These are phyloP conservation scores for Corydoras sp. DNA, from an alignment of 2,113 vertebrate genomes.

Conservation along the genomic window DNA sequence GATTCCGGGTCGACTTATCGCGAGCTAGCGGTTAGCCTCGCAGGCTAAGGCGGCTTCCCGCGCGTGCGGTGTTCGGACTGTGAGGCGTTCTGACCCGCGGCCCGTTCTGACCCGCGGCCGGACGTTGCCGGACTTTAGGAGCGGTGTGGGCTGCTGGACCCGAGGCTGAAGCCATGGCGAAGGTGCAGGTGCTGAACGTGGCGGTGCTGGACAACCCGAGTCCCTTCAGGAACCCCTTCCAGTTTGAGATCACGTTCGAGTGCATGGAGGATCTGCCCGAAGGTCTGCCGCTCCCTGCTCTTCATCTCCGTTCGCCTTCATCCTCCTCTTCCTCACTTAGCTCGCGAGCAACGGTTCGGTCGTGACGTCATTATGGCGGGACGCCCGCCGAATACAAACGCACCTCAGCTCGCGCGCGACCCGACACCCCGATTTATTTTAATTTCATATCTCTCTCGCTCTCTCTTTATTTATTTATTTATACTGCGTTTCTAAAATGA, in stretches of 20 bases:
- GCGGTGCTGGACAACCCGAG: slow-evolving; percentile 85
- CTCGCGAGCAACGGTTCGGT: neutral
- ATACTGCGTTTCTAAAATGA: no score
- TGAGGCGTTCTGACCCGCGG: no score
- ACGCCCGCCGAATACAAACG: neutral
- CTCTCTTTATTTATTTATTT: no score
- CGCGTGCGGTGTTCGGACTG: no score
- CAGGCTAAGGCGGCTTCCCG: no score
- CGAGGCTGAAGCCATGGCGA: slow-evolving; percentile 67
- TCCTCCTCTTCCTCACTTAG: neutral
- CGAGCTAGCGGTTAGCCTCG: neutral
- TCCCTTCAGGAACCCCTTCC: slow-evolving; percentile 83
- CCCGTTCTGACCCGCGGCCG: no score
- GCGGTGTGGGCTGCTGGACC: neutral
- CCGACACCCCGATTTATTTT: no score
- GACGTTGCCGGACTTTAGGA: no score
- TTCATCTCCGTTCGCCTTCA: neutral
- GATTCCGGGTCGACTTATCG: neutral
- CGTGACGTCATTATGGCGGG: slow-evolving; percentile 43
- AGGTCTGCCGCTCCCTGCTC: slow-evolving; percentile 58
- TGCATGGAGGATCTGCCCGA: slow-evolving; percentile 83
- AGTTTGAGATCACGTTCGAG: slow-evolving; percentile 89
- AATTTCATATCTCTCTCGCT: no score
- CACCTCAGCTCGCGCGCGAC: no score
- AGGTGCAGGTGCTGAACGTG: slow-evolving; percentile 84